Percentiles rank a stretch among this genome's conserved stretches.
phyloP scores from a whole-genome alignment of 2,113 vertebrate species.

The Albula goreensis region DNA sequence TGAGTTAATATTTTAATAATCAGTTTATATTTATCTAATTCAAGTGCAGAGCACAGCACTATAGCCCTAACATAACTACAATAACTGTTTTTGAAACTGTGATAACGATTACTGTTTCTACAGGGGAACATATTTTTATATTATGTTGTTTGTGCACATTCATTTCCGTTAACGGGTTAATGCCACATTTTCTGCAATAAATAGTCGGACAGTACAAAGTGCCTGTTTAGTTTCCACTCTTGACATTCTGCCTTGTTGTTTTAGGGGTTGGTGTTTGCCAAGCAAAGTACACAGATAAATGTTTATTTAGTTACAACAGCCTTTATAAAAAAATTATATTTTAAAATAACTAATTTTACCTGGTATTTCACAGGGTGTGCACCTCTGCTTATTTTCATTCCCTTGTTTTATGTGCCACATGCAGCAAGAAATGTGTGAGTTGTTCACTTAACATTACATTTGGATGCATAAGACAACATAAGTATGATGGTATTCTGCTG shows the following conservation, averaged over 20 bases:
- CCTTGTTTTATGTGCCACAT: too few relatives aligned
- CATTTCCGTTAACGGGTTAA: background rate
- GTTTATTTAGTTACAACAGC: slow-evolving; percentile 24
- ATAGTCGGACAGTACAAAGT: slow-evolving; percentile 37
- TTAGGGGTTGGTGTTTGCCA: slow-evolving; percentile 40
- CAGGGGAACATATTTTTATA: too few relatives aligned
- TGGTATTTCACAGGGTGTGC: too few relatives aligned
- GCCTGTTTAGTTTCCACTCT: slow-evolving; percentile 34
- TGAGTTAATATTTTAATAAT: background rate
- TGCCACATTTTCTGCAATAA: background rate
- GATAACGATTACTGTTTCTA: too few relatives aligned
- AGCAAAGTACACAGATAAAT: slow-evolving; percentile 38
- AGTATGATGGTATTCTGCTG: too few relatives aligned
- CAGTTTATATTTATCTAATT: background rate
- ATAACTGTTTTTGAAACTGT: too few relatives aligned
- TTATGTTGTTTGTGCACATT: background rate
- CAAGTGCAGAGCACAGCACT: background rate
- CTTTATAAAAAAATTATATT: background rate
- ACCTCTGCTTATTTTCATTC: too few relatives aligned
- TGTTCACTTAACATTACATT: too few relatives aligned
- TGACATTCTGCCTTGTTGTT: background rate
- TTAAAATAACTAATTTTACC: background rate
- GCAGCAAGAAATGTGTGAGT: too few relatives aligned
- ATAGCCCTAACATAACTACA: background rate
- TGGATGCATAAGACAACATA: too few relatives aligned